Percentiles rank a stretch among this genome's conserved stretches.
These are phyloP conservation scores for Caenorhabditis brenneri DNA, from an alignment of 1,140 invertebrate species.

Conservation along the genomic window DNA sequence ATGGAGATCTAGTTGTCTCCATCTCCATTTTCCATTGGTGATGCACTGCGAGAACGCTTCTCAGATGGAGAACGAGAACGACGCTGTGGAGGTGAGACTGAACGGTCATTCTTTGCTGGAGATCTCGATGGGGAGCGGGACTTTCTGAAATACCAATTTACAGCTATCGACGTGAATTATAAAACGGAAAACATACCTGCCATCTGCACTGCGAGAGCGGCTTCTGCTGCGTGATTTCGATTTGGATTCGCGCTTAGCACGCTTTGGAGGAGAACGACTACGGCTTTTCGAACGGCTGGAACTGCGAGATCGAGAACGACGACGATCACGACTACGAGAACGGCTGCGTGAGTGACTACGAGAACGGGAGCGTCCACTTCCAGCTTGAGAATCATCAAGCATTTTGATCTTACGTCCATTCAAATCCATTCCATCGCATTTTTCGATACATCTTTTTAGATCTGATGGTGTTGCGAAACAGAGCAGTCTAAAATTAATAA, in stretches of 20 bases:
- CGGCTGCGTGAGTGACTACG: conserved; percentile 34
- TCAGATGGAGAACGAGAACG: conserved; percentile 11
- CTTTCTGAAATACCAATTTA: neutral
- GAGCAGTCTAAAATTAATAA: conserved; percentile 79
- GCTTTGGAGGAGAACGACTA: conserved; percentile 51
- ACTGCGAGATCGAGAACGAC: conserved; percentile 45
- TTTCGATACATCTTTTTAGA: conserved; percentile 92
- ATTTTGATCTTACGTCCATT: conserved; percentile 87
- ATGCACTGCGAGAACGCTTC: neutral
- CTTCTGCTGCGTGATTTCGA: conserved; percentile 46
- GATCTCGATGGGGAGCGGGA: conserved; percentile 46
- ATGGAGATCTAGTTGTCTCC: neutral
- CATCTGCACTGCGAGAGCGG: conserved; percentile 46
- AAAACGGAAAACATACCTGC: conserved; percentile 44
- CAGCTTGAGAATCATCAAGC: conserved; percentile 76
- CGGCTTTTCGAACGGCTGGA: conserved; percentile 29
- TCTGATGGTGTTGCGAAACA: conserved; percentile 90
- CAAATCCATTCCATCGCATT: conserved; percentile 91
- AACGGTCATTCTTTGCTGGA: conserved; percentile 44
- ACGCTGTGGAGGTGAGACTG: neutral
- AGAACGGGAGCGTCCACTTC: conserved; percentile 47
- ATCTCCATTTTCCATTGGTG: conserved; percentile 18
- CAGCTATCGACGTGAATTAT: neutral
- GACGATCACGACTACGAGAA: conserved; percentile 53
- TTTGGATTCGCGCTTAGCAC: conserved; percentile 47